Conservation (phyloP, 2,888 invertebrate genomes). For the Coremacera marginata region DNA sequence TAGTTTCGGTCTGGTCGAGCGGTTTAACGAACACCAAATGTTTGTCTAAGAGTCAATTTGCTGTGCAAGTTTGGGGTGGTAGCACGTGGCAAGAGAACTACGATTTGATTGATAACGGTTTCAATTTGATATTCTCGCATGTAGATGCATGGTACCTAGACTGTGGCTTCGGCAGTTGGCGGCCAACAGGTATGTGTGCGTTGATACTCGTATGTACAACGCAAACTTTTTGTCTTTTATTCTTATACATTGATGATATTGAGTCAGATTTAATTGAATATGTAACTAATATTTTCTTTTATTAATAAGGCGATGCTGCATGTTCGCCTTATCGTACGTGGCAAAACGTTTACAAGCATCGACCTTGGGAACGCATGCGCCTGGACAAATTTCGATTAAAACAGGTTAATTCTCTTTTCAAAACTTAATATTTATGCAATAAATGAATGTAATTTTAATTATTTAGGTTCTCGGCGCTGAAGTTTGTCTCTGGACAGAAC, state of each 20-base stretch:
- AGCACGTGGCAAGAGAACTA: constrained; percentile 85
- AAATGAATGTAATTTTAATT: neutral
- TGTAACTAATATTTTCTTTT: neutral
- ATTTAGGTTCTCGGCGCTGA: constrained; percentile 76
- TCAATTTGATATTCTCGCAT: constrained; percentile 83
- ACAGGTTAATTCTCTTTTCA: constrained; percentile 55
- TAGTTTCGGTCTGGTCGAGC: constrained; percentile 81
- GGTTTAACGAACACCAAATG: constrained; percentile 81
- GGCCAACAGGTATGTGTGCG: constrained; percentile 72
- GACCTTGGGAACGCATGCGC: constrained; percentile 77
- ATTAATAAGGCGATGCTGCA: constrained; percentile 77
- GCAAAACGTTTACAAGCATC: constrained; percentile 88
- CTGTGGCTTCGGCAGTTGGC: constrained; percentile 89
- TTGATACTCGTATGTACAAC: too few relatives aligned
- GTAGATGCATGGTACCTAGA: constrained; percentile 91
- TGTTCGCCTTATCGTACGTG: constrained; percentile 90
- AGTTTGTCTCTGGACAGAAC: constrained; percentile 89
- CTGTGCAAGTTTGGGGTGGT: constrained; percentile 85
- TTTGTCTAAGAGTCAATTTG: constrained; percentile 73
- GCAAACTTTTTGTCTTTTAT: neutral
- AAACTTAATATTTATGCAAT: too few relatives aligned
- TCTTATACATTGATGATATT: neutral
- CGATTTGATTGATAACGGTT: constrained; percentile 82
- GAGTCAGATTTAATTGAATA: neutral
- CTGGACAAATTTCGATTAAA: constrained; percentile 64